phyloP scores from a whole-genome alignment of 2,888 invertebrate genomes.

The Calliopum simillimum region DNA sequence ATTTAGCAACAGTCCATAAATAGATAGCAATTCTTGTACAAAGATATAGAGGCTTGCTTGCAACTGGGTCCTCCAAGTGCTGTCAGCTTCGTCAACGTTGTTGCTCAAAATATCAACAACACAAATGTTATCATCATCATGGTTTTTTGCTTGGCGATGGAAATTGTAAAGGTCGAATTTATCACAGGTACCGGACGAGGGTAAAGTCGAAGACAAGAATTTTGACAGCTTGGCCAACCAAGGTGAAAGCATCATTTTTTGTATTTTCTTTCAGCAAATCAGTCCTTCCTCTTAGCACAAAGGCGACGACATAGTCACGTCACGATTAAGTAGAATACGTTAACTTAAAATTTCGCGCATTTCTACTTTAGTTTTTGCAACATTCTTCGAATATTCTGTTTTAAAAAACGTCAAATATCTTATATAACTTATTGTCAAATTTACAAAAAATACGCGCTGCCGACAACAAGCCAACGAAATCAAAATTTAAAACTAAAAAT shows the following conservation, averaged over 20 bases:
- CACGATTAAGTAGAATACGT: neutral
- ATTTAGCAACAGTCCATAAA: slow-evolving; percentile 35
- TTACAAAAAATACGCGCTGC: neutral
- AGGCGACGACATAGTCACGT: neutral
- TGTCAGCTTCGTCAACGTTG: slow-evolving; percentile 36
- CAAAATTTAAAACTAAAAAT: slow-evolving; percentile 8
- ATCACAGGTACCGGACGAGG: slow-evolving; percentile 22
- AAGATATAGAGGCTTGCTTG: slow-evolving; percentile 35
- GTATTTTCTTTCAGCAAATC: neutral
- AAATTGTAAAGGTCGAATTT: slow-evolving; percentile 22
- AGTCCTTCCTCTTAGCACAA: neutral
- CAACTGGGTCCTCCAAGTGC: slow-evolving; percentile 40
- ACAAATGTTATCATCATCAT: no score
- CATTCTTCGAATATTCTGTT: neutral
- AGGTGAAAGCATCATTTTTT: slow-evolving; percentile 12
- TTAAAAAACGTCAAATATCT: neutral
- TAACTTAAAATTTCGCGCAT: no score
- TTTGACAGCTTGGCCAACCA: neutral
- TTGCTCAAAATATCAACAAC: no score
- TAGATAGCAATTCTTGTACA: slow-evolving; percentile 40
- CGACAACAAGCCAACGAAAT: slow-evolving; percentile 4
- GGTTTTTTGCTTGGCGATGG: neutral
- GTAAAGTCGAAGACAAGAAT: neutral
- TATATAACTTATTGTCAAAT: slow-evolving; percentile 1
- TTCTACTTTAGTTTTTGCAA: neutral